A percentile compares a stretch with the other conserved stretches of the same genome.
Evolutionary conservation across 1,140 invertebrate genomes (phyloP).

Genomic region (Drosophila nannoptera): DNA sequence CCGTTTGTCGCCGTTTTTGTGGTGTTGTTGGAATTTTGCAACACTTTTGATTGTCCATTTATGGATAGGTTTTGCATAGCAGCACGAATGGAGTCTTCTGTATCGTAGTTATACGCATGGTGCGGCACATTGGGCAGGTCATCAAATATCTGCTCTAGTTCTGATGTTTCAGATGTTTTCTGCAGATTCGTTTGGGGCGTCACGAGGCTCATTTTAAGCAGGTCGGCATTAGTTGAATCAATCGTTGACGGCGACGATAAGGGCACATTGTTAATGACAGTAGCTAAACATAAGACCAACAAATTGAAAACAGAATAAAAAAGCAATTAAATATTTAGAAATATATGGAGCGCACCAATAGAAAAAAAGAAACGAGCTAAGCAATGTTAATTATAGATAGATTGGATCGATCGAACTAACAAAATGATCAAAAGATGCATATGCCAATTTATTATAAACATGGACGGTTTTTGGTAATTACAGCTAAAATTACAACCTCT

Average conservation of each 20-base stretch:
- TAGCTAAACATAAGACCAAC: constrained; percentile 15
- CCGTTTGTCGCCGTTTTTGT: background rate
- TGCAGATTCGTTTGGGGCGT: background rate
- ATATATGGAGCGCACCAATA: background rate
- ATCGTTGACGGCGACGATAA: constrained; percentile 24
- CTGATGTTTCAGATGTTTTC: constrained; percentile 15
- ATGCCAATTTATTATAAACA: constrained; percentile 39
- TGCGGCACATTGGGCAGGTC: constrained; percentile 56
- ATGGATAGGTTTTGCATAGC: constrained; percentile 43
- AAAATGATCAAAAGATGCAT: constrained; percentile 30
- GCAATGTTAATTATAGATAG: constrained; percentile 9
- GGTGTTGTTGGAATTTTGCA: background rate
- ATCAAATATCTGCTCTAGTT: constrained; percentile 53
- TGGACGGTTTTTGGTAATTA: constrained; percentile 29
- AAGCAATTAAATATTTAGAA: background rate
- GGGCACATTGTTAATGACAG: background rate
- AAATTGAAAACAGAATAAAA: background rate
- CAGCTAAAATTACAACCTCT: constrained; percentile 24
- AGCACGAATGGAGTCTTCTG: constrained; percentile 24
- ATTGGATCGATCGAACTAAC: background rate
- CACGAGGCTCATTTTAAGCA: constrained; percentile 39
- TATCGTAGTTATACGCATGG: constrained; percentile 29
- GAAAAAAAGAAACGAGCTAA: constrained; percentile 30
- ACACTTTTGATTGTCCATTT: background rate
- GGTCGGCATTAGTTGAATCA: constrained; percentile 48